phyloP scores from a whole-genome alignment of 1,140 invertebrate species.

The Physella acuta region DNA sequence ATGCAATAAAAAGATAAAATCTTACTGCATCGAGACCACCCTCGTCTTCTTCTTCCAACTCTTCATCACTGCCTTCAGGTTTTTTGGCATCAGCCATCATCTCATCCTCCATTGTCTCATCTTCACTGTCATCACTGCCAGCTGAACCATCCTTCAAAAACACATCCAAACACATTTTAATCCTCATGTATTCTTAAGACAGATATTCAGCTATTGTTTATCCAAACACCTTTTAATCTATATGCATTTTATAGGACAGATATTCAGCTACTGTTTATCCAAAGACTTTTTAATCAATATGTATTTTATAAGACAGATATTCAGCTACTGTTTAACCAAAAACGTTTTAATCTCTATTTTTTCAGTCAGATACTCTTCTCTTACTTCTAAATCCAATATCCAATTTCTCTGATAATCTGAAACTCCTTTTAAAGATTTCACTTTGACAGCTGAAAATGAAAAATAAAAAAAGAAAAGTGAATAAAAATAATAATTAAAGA shows the following conservation, averaged over 20 bases:
- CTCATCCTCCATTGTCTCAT: constrained; percentile 28
- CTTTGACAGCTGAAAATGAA: constrained; percentile 14
- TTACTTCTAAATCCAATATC: constrained; percentile 15
- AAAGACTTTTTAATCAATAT: no score
- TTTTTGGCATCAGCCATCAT: constrained; percentile 18
- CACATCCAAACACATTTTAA: no score
- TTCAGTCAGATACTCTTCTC: no score
- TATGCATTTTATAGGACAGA: no score
- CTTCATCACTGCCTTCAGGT: constrained; percentile 23
- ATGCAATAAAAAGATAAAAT: not conserved
- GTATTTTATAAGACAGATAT: no score
- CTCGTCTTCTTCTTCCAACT: constrained; percentile 35
- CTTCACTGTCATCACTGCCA: constrained; percentile 11
- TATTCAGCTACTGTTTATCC: no score
- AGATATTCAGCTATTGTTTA: no score
- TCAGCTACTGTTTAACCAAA: no score
- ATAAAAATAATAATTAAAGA: not conserved
- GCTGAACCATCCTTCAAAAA: no score
- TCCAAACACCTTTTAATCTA: no score
- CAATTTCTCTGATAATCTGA: constrained; percentile 25
- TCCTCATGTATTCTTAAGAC: no score
- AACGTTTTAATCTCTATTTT: no score
- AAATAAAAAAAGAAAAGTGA: not conserved
- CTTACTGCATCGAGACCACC: constrained; percentile 15
- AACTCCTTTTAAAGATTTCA: constrained; percentile 12